These are phyloP conservation scores for Fundulus diaphanus DNA, from an alignment of 2,797 vertebrate species.

Conservation along the genomic window DNA sequence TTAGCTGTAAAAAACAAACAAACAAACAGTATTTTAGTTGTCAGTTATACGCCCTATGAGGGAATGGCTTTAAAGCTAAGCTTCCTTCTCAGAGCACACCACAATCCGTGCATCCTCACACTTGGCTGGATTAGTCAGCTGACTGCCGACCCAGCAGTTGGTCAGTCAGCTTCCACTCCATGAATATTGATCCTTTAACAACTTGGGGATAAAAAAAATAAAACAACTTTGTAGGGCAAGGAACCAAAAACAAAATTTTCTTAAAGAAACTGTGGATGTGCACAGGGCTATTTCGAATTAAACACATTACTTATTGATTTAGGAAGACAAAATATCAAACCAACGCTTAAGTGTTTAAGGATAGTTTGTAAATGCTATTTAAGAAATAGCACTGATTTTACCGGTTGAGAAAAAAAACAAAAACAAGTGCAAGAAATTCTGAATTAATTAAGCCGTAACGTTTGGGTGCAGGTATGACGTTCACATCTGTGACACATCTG, in stretches of 20 bases:
- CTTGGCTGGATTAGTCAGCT: neutral
- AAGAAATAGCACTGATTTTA: constrained; percentile 28
- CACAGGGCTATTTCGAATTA: neutral
- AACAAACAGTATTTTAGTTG: neutral
- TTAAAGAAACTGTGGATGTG: neutral
- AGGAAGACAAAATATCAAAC: neutral
- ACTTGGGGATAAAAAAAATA: neutral
- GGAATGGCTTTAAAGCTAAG: neutral
- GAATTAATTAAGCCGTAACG: constrained; percentile 1
- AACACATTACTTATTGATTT: neutral
- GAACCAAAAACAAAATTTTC: neutral
- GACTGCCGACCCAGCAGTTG: neutral
- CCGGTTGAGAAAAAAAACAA: constrained; percentile 21
- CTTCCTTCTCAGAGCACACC: neutral
- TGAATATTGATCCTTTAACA: neutral
- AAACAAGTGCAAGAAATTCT: constrained; percentile 35
- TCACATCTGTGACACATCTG: neutral
- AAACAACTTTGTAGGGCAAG: neutral
- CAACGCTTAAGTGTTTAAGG: neutral
- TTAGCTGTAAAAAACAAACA: too few relatives aligned
- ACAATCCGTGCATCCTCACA: neutral
- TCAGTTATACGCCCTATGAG: neutral
- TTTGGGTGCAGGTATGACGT: constrained; percentile 5
- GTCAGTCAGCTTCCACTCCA: neutral
- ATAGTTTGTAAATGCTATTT: constrained; percentile 23